Base-by-base conservation (phyloP, 2,888 invertebrate species). In the Lapara coniferarum region DNA sequence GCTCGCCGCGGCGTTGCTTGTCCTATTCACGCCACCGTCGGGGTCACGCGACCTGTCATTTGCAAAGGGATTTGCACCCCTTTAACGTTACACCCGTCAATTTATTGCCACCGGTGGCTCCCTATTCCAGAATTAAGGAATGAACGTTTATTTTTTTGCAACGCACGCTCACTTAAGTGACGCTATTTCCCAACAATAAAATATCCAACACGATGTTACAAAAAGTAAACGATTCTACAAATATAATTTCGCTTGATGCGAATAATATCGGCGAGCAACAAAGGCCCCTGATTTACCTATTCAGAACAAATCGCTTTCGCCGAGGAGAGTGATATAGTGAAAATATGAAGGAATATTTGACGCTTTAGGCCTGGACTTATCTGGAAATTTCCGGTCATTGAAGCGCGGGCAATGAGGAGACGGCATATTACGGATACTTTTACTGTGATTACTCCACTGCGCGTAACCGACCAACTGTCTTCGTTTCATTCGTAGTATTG, bases 1-100 rank as follows among this genome's bases (percentile, higher is more conserved):
- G 74, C 71, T 66, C 69, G 74, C 67, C 72, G 49, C 63, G 63
- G 16, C 59, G 59, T 44, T 19, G 73, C 73, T 75, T 73, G 73
- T 73, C 75, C 75, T 71, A 75, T 78, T 77, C 73, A 75, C 69
- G 74, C 73, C 75, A 68, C 72, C 77, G 79, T 78, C 78, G 81
- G 82, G 86, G 85, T 87, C 86, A 85, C 82, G 83, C 77, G 84
- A 84, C 87, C 86, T 88, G 89, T 89, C 89, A 88, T 88, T 89
- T 89, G 87, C 89, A 87, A 85, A 77, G 82, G 86, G 89, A 88
- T 86, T 87, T 85, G 78, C 85, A 84, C 87, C 87, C 88, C 82
- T 78, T 86, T 84, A 83, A 77, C 84, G 83, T 82, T 84, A 83
- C 83, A 82, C 83, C 84, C 85, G 82, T 88, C 90, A 88, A 90